Evolutionary conservation across 2,113 vertebrate species (phyloP).

Genomic region (Channa argus): DNA sequence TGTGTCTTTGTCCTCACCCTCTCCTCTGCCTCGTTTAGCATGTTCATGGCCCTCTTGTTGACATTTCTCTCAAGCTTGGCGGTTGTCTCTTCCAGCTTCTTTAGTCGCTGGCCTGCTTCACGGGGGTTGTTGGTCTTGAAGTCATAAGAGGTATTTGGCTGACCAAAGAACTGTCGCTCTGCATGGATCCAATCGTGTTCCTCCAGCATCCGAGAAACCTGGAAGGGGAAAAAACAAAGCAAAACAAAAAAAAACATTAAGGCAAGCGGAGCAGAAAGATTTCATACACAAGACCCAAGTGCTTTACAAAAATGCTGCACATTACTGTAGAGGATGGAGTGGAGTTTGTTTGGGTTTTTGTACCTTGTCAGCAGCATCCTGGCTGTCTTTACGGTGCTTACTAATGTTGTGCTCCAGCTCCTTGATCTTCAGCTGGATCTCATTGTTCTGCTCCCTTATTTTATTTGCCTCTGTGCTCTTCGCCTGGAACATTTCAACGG

Average conservation of each 20-base stretch:
- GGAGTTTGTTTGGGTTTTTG: not conserved
- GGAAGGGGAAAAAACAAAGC: not conserved
- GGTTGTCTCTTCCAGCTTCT: conserved; percentile 88
- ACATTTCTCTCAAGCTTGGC: conserved; percentile 87
- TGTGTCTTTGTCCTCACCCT: conserved; percentile 77
- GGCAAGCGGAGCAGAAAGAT: not conserved
- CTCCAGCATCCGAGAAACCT: conserved; percentile 91
- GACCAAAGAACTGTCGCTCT: conserved; percentile 91
- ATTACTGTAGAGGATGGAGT: too few species aligned
- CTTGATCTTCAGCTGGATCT: conserved; percentile 90
- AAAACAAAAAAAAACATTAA: too few species aligned
- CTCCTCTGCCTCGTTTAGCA: conserved; percentile 92
- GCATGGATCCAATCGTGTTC: conserved; percentile 94
- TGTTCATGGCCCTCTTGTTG: conserved; percentile 90
- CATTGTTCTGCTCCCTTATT: conserved; percentile 87
- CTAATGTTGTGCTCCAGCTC: conserved; percentile 89
- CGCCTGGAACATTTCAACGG: conserved; percentile 45
- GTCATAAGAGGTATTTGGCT: conserved; percentile 91
- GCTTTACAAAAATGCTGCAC: too few species aligned
- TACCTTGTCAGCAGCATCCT: conserved; percentile 89
- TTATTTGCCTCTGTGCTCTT: conserved; percentile 85
- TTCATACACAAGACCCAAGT: not conserved
- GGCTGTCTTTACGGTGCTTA: conserved; percentile 87
- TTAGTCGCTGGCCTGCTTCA: conserved; percentile 88
- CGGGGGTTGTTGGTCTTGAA: conserved; percentile 89